Percentiles rank a stretch among this genome's conserved stretches.
phyloP scores from a whole-genome alignment of 2,888 invertebrate species.

The Trissoscelio sp. region DNA sequence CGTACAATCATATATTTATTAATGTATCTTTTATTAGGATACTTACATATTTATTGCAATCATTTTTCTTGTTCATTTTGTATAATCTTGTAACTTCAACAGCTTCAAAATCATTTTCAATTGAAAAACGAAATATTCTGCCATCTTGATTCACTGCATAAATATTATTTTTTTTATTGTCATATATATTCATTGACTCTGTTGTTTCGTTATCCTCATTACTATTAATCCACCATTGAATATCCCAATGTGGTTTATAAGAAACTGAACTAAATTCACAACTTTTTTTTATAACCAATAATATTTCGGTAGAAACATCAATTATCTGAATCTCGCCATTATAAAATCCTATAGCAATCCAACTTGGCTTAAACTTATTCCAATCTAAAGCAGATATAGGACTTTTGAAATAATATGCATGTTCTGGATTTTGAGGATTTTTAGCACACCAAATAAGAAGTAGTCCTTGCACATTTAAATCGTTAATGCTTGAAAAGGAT shows the following conservation, averaged over 20 bases:
- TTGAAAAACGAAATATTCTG: constrained; percentile 74
- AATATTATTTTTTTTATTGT: constrained; percentile 27
- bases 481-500: background rate
- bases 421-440: constrained; percentile 91
- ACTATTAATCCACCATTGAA: constrained; percentile 85
- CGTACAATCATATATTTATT: too few relatives aligned
- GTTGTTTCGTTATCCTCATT: constrained; percentile 14
- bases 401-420: constrained; percentile 86
- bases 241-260: constrained; percentile 88
- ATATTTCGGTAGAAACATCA: constrained; percentile 86
- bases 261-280: constrained; percentile 85
- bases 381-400: constrained; percentile 89
- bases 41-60: background rate
- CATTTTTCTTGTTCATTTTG: constrained; percentile 87
- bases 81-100: constrained; percentile 88
- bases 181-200: background rate
- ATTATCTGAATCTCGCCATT: constrained; percentile 89
- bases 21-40: too few relatives aligned
- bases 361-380: constrained; percentile 88
- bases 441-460: constrained; percentile 90
- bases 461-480: constrained; percentile 86
- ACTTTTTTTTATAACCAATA: constrained; percentile 85
- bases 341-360: constrained; percentile 90
- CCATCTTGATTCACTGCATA: constrained; percentile 80
- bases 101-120: constrained; percentile 84